Conservation (phyloP, 1,140 invertebrate species). For the Prorops nasuta region DNA sequence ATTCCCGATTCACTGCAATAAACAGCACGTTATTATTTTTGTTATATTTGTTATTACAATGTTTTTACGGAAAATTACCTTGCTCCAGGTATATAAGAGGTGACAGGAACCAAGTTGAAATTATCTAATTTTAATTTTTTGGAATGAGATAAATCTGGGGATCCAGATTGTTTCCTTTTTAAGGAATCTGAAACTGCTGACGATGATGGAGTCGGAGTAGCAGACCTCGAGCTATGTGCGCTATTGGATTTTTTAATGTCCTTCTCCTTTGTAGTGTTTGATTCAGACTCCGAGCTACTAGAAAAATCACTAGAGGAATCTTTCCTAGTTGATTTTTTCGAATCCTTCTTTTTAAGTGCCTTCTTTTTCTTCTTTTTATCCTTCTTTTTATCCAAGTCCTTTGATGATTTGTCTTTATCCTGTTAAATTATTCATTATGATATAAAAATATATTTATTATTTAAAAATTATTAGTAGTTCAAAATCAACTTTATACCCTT, state of each 20-base stretch:
- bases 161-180: constrained; percentile 55
- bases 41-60: not conserved
- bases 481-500: constrained; percentile 52
- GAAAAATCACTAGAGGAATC: constrained; percentile 73
- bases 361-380: constrained; percentile 53
- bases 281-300: constrained; percentile 73
- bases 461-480: not conserved
- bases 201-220: constrained; percentile 58
- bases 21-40: constrained; percentile 12
- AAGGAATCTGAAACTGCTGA: constrained; percentile 29
- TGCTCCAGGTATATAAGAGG: constrained; percentile 52
- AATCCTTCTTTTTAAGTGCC: constrained; percentile 41
- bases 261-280: constrained; percentile 60
- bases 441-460: not conserved
- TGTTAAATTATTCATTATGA: constrained; percentile 18
- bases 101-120: constrained; percentile 43
- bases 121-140: constrained; percentile 66
- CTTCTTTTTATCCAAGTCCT: constrained; percentile 42
- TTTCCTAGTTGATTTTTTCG: constrained; percentile 38
- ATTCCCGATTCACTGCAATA: constrained; percentile 79
- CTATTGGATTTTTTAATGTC: constrained; percentile 52
- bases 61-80: constrained; percentile 33
- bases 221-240: constrained; percentile 64
- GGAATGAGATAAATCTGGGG: constrained; percentile 57
- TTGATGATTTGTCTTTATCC: constrained; percentile 48